phyloP scores from a whole-genome alignment of 1,140 invertebrate species.

The Aphelinus atriplicis region DNA sequence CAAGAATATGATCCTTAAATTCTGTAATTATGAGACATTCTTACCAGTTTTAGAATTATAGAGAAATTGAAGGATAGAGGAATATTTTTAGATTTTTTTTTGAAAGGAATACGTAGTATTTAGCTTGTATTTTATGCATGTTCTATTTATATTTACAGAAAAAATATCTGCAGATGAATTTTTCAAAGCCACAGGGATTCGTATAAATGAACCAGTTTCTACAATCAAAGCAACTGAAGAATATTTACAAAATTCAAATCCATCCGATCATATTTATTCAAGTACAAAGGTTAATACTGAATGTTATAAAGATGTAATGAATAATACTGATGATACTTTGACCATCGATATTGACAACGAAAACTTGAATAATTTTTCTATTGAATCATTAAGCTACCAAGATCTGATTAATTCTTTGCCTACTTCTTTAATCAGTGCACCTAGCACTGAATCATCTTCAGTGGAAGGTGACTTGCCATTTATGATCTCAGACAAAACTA shows the following conservation, averaged over 20 bases:
- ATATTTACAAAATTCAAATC: constrained; percentile 27
- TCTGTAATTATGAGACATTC: no score
- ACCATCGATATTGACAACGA: constrained; percentile 21
- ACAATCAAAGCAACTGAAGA: constrained; percentile 28
- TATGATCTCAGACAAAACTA: constrained; percentile 17
- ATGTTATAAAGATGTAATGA: neutral
- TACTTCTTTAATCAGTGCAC: constrained; percentile 10
- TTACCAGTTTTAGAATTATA: neutral
- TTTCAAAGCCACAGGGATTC: constrained; percentile 37
- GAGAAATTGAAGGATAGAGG: neutral
- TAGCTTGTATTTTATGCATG: constrained; percentile 2
- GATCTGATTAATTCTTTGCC: constrained; percentile 32
- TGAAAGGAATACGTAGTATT: neutral
- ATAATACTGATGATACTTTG: neutral
- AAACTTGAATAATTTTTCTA: constrained; percentile 26
- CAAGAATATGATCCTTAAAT: no score
- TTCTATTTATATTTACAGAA: constrained; percentile 13
- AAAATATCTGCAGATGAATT: constrained; percentile 41
- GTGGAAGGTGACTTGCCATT: constrained; percentile 26
- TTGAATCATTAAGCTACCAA: constrained; percentile 29
- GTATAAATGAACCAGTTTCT: constrained; percentile 35
- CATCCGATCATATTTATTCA: constrained; percentile 28
- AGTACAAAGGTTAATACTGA: constrained; percentile 16
- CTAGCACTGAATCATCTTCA: constrained; percentile 17
- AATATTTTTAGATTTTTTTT: neutral